A percentile compares a stretch with the other conserved stretches of the same genome.
phyloP scores from a whole-genome alignment of 2,797 vertebrate species.

The Clangula hyemalis region DNA sequence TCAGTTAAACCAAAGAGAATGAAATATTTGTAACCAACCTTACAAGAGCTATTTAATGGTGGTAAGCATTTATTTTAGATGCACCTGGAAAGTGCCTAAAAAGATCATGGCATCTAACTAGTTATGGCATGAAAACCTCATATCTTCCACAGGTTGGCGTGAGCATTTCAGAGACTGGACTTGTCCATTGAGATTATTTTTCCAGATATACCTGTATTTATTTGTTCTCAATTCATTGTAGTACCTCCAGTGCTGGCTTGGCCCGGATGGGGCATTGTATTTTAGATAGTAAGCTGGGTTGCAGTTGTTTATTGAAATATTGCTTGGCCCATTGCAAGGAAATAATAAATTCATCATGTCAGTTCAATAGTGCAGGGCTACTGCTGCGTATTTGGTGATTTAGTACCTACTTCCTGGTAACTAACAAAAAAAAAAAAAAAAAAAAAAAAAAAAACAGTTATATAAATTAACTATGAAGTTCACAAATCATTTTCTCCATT shows the following conservation, averaged over 20 bases:
- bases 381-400: conserved; percentile 15
- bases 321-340: not conserved
- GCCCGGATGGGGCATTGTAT: not conserved
- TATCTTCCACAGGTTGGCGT: not conserved
- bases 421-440: not conserved
- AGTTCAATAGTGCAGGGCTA: conserved; percentile 23
- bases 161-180: not conserved
- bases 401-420: conserved; percentile 20
- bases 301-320: conserved; percentile 18
- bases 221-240: not conserved
- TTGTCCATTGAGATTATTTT: not conserved
- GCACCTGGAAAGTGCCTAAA: not conserved
- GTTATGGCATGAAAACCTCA: not conserved
- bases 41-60: not conserved
- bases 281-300: not conserved
- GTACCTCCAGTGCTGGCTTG: not conserved
- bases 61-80: not conserved
- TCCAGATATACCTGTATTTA: not conserved
- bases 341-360: conserved; percentile 53
- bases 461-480: not conserved
- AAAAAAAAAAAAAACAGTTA: not conserved
- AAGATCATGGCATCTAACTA: not conserved
- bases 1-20: not conserved
- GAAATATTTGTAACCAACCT: not conserved
- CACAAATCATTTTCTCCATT: not conserved